Percentiles rank a stretch among this genome's conserved stretches.
These are phyloP conservation scores for Coenonympha glycerion DNA, from an alignment of 2,888 invertebrate species.

Conservation along the genomic window DNA sequence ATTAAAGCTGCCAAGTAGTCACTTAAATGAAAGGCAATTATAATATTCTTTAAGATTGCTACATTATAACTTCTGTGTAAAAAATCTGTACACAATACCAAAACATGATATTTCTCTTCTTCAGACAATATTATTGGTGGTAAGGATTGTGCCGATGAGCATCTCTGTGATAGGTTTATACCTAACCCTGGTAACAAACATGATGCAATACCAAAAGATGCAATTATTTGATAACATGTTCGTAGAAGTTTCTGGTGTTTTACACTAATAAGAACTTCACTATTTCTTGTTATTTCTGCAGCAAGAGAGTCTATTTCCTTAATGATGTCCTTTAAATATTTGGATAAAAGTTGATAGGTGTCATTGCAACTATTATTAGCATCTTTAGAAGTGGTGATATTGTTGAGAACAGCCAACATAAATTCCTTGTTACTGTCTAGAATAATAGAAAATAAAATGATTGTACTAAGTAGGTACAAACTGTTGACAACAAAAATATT, in stretches of 20 bases:
- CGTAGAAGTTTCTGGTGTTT: conserved; percentile 79
- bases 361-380: conserved; percentile 12
- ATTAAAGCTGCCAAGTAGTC: conserved; percentile 80
- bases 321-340: conserved; percentile 61
- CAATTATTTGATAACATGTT: conserved; percentile 77
- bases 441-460: background rate
- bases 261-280: conserved; percentile 76
- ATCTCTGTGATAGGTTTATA: conserved; percentile 63
- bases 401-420: conserved; percentile 30
- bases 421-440: conserved; percentile 44
- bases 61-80: conserved; percentile 64
- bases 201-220: conserved; percentile 80
- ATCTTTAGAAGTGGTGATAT: conserved; percentile 1
- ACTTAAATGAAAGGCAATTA: conserved; percentile 74
- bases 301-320: conserved; percentile 58
- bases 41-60: conserved; percentile 72
- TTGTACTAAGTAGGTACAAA: too few relatives aligned
- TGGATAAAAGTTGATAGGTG: conserved; percentile 43
- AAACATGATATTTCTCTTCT: conserved; percentile 68
- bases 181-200: conserved; percentile 81
- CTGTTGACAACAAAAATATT: too few relatives aligned
- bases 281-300: conserved; percentile 42
- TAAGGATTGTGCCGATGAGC: conserved; percentile 46
- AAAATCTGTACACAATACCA: conserved; percentile 68
- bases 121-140: conserved; percentile 53